Conservation (phyloP, 2,797 vertebrate genomes). For the Peromyscus attwateri region DNA sequence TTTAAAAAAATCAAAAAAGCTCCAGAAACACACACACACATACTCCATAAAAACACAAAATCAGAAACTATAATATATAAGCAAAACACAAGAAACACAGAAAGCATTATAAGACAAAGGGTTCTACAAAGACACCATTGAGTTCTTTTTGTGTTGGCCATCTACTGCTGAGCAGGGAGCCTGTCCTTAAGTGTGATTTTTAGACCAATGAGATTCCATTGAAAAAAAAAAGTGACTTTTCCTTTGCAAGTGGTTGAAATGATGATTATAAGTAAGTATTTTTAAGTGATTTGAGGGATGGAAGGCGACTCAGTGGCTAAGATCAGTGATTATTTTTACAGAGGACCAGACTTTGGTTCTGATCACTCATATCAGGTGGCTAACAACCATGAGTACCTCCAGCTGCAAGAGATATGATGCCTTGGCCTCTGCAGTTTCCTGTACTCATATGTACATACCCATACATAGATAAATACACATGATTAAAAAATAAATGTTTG, state of each 20-base stretch:
- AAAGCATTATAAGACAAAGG: background rate
- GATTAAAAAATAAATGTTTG: too few species aligned
- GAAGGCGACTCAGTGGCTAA: background rate
- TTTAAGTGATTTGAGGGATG: background rate
- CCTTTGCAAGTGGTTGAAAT: background rate
- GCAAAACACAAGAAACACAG: background rate
- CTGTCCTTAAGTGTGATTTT: background rate
- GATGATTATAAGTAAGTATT: background rate
- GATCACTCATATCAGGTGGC: too few species aligned
- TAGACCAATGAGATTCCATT: background rate
- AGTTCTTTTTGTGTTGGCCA: background rate
- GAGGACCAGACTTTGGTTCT: background rate
- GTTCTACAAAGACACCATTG: background rate
- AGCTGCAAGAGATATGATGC: too few species aligned
- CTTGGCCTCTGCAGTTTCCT: too few species aligned
- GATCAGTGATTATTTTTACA: background rate
- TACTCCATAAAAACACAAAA: background rate
- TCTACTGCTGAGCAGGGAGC: background rate
- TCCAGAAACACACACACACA: background rate
- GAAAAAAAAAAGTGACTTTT: background rate
- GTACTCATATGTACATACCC: too few species aligned
- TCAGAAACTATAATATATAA: background rate
- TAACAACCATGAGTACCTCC: too few species aligned
- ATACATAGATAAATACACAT: too few species aligned
- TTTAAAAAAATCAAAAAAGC: background rate